Evolutionary conservation across 2,797 vertebrate species (phyloP).

Genomic region (Botia kubotai): DNA sequence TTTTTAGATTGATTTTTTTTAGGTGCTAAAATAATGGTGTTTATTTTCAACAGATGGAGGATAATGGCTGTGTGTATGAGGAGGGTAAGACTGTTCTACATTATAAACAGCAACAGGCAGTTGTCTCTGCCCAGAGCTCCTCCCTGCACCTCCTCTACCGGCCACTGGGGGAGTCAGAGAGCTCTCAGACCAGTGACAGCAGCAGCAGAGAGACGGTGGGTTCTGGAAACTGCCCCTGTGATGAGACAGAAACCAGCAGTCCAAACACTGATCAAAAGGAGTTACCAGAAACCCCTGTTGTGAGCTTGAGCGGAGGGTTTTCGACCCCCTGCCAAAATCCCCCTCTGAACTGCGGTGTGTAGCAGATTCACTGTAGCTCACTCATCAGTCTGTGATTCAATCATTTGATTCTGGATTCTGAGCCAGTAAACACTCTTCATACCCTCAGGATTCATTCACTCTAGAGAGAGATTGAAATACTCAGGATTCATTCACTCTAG

Average conservation of each 20-base stretch:
- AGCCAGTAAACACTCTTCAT: not conserved
- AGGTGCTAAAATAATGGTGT: not conserved
- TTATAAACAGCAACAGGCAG: slow-evolving; percentile 70
- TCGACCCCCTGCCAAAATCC: not conserved
- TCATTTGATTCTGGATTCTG: not conserved
- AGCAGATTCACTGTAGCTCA: not conserved
- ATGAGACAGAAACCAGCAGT: slow-evolving; percentile 82
- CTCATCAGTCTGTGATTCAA: not conserved
- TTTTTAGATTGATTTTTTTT: no score
- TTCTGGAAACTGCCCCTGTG: slow-evolving; percentile 90
- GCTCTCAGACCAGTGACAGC: slow-evolving; percentile 84
- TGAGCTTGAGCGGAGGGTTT: not conserved
- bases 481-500: no score
- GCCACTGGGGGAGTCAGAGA: slow-evolving; percentile 75
- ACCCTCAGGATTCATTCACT: slow-evolving; percentile 32
- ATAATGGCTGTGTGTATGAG: slow-evolving; percentile 81
- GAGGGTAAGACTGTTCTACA: slow-evolving; percentile 78
- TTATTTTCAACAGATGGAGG: slow-evolving; percentile 71
- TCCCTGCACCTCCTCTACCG: slow-evolving; percentile 75
- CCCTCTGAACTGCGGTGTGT: not conserved
- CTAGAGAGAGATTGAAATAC: not conserved
- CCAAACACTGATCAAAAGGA: slow-evolving; percentile 45
- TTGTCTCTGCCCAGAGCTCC: slow-evolving; percentile 68
- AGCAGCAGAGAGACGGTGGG: slow-evolving; percentile 91
- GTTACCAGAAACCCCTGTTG: not conserved